Evolutionary conservation across 2,797 vertebrate genomes (phyloP).

Genomic region (Diceros bicornis): DNA sequence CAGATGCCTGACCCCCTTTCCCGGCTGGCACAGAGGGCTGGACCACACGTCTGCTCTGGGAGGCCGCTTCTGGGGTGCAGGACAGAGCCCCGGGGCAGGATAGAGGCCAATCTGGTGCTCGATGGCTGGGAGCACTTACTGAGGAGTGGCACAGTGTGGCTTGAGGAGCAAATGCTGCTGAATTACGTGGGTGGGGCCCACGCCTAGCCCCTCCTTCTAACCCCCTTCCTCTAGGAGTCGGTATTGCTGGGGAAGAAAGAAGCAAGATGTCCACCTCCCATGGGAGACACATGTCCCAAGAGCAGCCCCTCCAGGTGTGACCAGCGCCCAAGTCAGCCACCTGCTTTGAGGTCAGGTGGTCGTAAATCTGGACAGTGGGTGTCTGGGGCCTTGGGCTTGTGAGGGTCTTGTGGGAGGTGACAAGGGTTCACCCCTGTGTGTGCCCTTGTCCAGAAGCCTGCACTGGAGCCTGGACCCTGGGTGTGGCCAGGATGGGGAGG

Average conservation of each 20-base stretch:
- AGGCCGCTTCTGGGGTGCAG: background rate
- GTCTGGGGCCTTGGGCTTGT: background rate
- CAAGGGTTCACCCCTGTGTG: background rate
- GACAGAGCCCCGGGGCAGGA: background rate
- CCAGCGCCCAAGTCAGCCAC: rapidly evolving
- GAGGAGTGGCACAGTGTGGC: rapidly evolving
- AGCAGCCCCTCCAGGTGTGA: rapidly evolving
- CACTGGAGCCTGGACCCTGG: background rate
- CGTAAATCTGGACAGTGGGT: background rate
- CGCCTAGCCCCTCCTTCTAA: no score
- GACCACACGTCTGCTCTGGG: background rate
- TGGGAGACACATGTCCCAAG: rapidly evolving
- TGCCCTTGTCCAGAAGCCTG: background rate
- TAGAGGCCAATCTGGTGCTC: rapidly evolving
- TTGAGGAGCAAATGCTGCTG: background rate
- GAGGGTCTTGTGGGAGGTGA: background rate
- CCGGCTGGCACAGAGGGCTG: background rate
- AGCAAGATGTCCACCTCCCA: background rate
- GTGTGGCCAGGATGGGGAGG: background rate
- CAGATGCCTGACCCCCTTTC: background rate
- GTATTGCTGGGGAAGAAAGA: background rate
- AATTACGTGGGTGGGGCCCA: background rate
- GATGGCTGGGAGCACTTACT: background rate
- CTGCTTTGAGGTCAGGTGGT: background rate
- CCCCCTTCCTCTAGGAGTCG: background rate